phyloP scores from a whole-genome alignment of 2,797 vertebrate genomes.

The Microtus californicus region DNA sequence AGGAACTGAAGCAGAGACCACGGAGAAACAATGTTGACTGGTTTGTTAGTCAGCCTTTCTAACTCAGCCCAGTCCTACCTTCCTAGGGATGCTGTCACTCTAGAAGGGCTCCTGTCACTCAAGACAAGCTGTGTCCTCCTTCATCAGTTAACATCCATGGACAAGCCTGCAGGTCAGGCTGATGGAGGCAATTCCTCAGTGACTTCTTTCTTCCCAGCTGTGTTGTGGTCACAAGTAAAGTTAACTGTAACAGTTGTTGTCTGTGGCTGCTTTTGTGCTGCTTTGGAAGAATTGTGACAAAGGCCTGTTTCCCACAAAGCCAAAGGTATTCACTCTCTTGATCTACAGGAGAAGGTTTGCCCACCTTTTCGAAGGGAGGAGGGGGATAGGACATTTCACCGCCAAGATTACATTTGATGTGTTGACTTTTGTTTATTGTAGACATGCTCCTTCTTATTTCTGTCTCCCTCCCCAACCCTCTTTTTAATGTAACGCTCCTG shows the following conservation, averaged over 20 bases:
- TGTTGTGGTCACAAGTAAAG: not conserved
- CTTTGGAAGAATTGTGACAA: not conserved
- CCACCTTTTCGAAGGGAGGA: accelerated
- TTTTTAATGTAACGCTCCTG: not conserved
- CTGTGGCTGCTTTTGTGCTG: not conserved
- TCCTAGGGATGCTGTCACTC: not conserved
- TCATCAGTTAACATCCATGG: not conserved
- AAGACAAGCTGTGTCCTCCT: not conserved
- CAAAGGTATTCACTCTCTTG: not conserved
- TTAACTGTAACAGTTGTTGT: not conserved
- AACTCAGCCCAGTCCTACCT: not conserved
- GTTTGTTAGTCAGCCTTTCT: not conserved
- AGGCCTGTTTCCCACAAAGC: not conserved
- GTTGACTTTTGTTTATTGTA: not conserved
- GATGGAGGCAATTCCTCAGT: not conserved
- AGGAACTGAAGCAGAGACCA: not conserved
- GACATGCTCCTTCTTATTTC: not conserved
- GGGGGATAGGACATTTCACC: not conserved
- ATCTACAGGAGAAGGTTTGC: not conserved
- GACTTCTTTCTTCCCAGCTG: not conserved
- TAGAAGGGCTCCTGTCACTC: not conserved
- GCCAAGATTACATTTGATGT: not conserved
- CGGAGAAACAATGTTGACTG: not conserved
- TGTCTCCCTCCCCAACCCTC: not conserved
- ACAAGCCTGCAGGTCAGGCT: not conserved